Conservation (phyloP, 2,888 invertebrate genomes). For the Microdon myrmicae region DNA sequence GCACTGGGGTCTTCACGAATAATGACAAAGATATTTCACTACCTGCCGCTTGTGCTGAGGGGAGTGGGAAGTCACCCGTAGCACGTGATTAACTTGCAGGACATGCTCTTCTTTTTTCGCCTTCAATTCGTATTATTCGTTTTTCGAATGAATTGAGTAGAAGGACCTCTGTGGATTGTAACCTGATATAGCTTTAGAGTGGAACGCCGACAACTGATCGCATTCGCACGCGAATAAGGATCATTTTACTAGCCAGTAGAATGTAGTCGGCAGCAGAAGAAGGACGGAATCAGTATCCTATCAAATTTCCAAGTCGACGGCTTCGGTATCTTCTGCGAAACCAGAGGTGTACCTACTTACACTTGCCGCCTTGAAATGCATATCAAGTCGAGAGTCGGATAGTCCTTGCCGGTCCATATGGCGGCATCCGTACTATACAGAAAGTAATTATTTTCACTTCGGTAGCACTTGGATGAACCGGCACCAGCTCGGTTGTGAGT, state of each 20-base stretch:
- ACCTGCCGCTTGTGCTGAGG: conserved; percentile 33
- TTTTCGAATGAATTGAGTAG: conserved; percentile 39
- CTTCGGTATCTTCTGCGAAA: conserved; percentile 25
- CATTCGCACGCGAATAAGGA: conserved; percentile 47
- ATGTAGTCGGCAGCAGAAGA: too few relatives aligned
- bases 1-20: too few relatives aligned
- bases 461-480: conserved; percentile 35
- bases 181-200: conserved; percentile 36
- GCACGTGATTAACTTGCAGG: conserved; percentile 27
- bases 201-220: conserved; percentile 29
- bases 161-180: conserved; percentile 19
- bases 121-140: neutral
- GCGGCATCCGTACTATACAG: too few relatives aligned
- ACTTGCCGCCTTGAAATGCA: conserved; percentile 42
- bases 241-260: conserved; percentile 42
- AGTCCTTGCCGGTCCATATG: too few relatives aligned
- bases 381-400: too few relatives aligned
- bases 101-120: conserved; percentile 4
- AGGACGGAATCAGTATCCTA: too few relatives aligned
- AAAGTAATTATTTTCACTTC: conserved; percentile 42
- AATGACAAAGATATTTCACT: conserved; percentile 33
- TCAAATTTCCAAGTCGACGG: conserved; percentile 11
- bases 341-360: conserved; percentile 45
- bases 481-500: conserved; percentile 21
- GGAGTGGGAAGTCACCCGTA: conserved; percentile 20